Evolutionary conservation across 2,888 invertebrate species (phyloP), one percentile per base, ranked within the genome.

Genomic region (Pseudococcus longispinus): DNA sequence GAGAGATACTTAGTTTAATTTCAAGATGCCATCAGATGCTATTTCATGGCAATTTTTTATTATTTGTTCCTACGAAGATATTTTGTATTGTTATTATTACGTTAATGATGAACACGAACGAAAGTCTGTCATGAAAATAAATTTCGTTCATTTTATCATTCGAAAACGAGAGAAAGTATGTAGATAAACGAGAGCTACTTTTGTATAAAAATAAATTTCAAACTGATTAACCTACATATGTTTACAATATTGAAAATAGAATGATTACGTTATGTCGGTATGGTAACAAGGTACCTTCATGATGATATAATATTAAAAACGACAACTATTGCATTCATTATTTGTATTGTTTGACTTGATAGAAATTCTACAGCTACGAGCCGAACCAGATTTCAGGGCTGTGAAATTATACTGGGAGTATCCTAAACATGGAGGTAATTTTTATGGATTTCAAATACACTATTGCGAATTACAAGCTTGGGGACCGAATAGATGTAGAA

Each of bases 401-500:
- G 94, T 94, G 20, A 92, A 92, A 2, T 91, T 94, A 32, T 92
- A 92, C 80, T 94, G 94, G 94, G 93, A 94, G 89, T 92, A 92
- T 88, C 93, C 93, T 2, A 88, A 88, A 15, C 88, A 88, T 88
- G 90, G 88, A 18, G 91, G 92, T 82, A 92, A 92, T 88, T 90
- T 93, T 70, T 91, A 93, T 89, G 93, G 93, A 20, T 95, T 94
- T 91, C 94, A 93, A 90, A 92, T 95, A 74, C 93, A 94, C 90
- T 95, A 95, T 91, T 96, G 96, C 90, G 96, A 96, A 90, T 91
- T 95, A 88, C 95, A 96, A 90, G 93, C 94, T 20, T 95, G 95
- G 94, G 95, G 95, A 20, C 93, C 94, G 83, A 95, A 95, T 89
- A 92, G 95, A 87, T 96, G 96, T 90, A 92, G 94, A 89, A 93